Conservation (phyloP, 2,113 vertebrate genomes). For the Brachyhypopomus occidentalis region DNA sequence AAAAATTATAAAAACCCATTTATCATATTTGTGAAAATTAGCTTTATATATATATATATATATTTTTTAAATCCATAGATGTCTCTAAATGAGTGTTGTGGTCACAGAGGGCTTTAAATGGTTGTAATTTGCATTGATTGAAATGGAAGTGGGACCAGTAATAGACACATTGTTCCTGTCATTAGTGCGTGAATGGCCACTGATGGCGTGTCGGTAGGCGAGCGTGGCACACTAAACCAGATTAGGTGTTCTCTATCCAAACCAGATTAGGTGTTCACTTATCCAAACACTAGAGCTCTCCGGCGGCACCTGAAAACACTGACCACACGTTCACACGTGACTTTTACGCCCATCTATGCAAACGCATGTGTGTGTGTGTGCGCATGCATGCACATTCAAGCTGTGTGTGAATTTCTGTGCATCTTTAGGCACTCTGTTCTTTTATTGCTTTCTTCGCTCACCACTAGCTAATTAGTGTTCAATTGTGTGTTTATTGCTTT, state of each 20-base stretch:
- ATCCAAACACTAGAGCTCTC: slow-evolving; percentile 24
- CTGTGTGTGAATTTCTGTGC: background rate
- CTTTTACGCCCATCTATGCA: no score
- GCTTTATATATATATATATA: background rate
- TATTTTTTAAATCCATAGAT: background rate
- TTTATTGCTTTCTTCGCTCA: background rate
- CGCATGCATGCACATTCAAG: background rate
- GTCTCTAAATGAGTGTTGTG: slow-evolving; percentile 10
- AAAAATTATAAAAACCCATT: no score
- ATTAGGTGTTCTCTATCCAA: slow-evolving; percentile 43
- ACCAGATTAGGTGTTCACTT: no score
- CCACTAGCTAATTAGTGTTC: background rate
- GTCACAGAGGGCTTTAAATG: slow-evolving; percentile 24
- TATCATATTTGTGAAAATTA: background rate
- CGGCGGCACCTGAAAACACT: background rate
- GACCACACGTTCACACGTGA: background rate
- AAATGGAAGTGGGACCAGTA: slow-evolving; percentile 46
- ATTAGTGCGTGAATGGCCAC: slow-evolving; percentile 33
- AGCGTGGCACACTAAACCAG: slow-evolving; percentile 32
- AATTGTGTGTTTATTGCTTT: no score
- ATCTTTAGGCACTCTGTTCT: background rate
- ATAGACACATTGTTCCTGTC: slow-evolving; percentile 39
- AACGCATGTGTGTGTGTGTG: no score
- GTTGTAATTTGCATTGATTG: slow-evolving; percentile 45
- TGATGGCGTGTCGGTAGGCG: slow-evolving; percentile 43